Conservation (phyloP, 1,140 invertebrate genomes). For the Rhagoletis pomonella region DNA sequence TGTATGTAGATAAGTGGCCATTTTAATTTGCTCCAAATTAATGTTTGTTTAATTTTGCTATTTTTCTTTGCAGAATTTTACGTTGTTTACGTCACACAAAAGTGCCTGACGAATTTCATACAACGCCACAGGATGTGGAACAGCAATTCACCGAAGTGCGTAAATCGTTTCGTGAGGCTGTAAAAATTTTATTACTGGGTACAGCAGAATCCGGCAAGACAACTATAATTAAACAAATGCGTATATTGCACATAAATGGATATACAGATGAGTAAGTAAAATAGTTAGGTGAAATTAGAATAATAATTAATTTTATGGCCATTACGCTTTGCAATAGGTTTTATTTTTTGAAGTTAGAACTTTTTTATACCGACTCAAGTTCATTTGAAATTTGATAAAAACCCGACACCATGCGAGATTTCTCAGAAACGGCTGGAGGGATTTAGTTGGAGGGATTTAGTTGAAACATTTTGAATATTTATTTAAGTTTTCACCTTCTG, state of each 20-base stretch:
- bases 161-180: constrained; percentile 70
- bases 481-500: no score
- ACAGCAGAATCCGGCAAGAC: constrained; percentile 84
- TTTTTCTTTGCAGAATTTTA: constrained; percentile 65
- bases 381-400: no score
- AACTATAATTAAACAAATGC: constrained; percentile 90
- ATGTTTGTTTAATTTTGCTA: constrained; percentile 44
- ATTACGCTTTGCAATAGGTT: no score
- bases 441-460: no score
- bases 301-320: no score
- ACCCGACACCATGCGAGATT: no score
- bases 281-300: no score
- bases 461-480: no score
- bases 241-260: constrained; percentile 84
- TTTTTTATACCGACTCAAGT: no score
- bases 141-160: constrained; percentile 62
- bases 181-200: constrained; percentile 81
- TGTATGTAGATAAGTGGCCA: not conserved
- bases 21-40: not conserved
- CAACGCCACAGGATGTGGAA: constrained; percentile 60
- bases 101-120: constrained; percentile 37
- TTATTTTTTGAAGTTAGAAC: no score
- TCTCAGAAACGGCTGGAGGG: no score
- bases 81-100: constrained; percentile 67
- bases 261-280: constrained; percentile 79